Evolutionary conservation across 2,797 vertebrate genomes (phyloP).

Genomic region (Thalassophryne amazonica): DNA sequence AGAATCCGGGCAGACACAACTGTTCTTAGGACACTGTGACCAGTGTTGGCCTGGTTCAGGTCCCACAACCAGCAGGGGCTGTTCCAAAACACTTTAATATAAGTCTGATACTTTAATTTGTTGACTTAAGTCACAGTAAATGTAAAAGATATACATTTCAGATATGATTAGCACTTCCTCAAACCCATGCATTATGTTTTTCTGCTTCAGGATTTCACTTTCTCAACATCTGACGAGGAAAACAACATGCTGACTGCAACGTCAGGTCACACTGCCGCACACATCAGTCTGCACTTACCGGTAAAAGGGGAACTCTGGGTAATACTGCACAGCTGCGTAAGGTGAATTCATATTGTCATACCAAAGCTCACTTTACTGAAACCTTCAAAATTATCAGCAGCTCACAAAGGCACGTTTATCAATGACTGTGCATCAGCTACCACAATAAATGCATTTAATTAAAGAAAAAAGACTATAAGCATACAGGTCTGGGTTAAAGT

Average conservation of each 20-base stretch:
- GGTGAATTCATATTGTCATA: slow-evolving; percentile 89
- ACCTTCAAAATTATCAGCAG: slow-evolving; percentile 56
- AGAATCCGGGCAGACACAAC: slow-evolving; percentile 64
- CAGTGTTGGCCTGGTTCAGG: not conserved
- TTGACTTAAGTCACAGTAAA: not conserved
- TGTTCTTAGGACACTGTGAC: slow-evolving; percentile 47
- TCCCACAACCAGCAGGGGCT: slow-evolving; percentile 22
- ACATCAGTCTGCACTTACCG: slow-evolving; percentile 84
- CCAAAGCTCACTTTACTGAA: slow-evolving; percentile 61
- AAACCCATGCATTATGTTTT: not conserved
- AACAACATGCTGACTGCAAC: not conserved
- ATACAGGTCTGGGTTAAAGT: slow-evolving; percentile 77
- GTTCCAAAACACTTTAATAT: slow-evolving; percentile 7
- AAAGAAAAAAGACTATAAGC: slow-evolving; percentile 70
- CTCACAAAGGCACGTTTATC: slow-evolving; percentile 60
- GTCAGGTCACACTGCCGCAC: not conserved
- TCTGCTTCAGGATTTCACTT: not conserved
- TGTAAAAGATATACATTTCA: not conserved
- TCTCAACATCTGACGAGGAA: not conserved
- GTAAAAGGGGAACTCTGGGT: slow-evolving; percentile 90
- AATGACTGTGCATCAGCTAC: slow-evolving; percentile 33
- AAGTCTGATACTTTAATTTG: not conserved
- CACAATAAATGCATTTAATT: slow-evolving; percentile 59
- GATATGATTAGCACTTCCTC: not conserved
- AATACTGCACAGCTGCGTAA: slow-evolving; percentile 87